These are phyloP conservation scores for Microctenopoma stevenorrisi DNA, from an alignment of 2,797 vertebrate species.

Conservation along the genomic window DNA sequence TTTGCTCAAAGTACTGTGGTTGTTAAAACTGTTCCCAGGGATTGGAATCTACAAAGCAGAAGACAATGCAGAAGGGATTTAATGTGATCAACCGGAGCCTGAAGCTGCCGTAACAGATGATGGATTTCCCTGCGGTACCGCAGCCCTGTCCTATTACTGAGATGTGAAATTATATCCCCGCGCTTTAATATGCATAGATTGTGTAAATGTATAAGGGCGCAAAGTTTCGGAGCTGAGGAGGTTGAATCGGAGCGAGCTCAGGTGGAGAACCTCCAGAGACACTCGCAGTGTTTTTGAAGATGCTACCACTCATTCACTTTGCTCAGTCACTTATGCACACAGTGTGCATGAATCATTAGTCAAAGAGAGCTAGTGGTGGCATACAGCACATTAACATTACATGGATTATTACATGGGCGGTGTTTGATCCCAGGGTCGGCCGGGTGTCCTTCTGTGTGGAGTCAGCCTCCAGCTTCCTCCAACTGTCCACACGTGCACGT, in stretches of 20 bases:
- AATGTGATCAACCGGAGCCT: slow-evolving; percentile 49
- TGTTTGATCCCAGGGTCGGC: too few species aligned
- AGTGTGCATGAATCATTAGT: slow-evolving; percentile 8
- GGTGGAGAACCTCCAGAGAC: slow-evolving; percentile 54
- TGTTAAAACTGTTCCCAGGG: slow-evolving; percentile 36
- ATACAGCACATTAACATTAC: too few species aligned
- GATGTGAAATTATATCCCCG: slow-evolving; percentile 45
- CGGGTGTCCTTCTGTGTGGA: too few species aligned
- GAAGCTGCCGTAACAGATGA: slow-evolving; percentile 28
- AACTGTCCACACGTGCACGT: too few species aligned
- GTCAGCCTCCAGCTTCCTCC: too few species aligned
- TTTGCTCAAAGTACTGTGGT: slow-evolving; percentile 10
- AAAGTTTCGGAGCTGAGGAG: slow-evolving; percentile 24
- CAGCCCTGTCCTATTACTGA: slow-evolving; percentile 36
- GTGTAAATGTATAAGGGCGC: background rate
- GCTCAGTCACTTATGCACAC: slow-evolving; percentile 11
- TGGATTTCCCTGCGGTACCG: slow-evolving; percentile 19
- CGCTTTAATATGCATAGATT: slow-evolving; percentile 28
- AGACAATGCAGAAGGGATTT: slow-evolving; percentile 36
- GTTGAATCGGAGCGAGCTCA: slow-evolving; percentile 38
- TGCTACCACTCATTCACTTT: slow-evolving; percentile 19
- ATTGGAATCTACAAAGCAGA: slow-evolving; percentile 44
- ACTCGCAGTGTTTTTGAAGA: slow-evolving; percentile 38
- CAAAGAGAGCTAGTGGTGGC: background rate
- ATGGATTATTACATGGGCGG: too few species aligned